Conservation (phyloP, 2,113 vertebrate species). For the Cathartes aura region DNA sequence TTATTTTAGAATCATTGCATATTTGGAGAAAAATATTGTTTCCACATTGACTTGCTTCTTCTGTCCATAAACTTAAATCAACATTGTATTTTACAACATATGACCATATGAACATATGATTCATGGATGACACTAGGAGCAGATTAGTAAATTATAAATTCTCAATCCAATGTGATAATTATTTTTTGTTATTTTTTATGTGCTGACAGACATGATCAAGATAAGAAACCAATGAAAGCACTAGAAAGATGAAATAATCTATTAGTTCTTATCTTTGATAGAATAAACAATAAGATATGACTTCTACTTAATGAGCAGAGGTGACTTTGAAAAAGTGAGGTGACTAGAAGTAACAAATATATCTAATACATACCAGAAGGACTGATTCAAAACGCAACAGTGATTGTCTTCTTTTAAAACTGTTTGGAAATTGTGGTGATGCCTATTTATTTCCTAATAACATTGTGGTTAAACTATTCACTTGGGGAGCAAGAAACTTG, state of each 20-base stretch:
- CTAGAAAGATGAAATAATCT: background rate
- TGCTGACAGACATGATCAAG: background rate
- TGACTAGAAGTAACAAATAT: background rate
- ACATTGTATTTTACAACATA: background rate
- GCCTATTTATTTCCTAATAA: background rate
- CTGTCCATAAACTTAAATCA: background rate
- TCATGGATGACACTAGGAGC: background rate
- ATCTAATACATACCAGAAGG: background rate
- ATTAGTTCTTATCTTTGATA: background rate
- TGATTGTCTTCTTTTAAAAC: background rate
- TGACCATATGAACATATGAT: background rate
- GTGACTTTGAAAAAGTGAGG: background rate
- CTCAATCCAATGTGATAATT: background rate
- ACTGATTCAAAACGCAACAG: background rate
- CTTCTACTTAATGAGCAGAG: background rate
- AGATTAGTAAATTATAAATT: background rate
- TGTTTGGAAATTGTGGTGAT: background rate
- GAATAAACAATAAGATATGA: background rate
- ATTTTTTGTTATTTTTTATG: background rate
- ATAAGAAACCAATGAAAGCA: background rate
- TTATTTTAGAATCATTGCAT: background rate
- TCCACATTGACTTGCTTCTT: background rate
- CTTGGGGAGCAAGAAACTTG: background rate
- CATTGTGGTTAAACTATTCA: background rate
- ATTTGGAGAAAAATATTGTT: accelerated